A percentile compares a stretch with the other conserved stretches of the same genome.
Conservation (phyloP, 2,888 invertebrate genomes). For the Dasysyrphus albostriatus region DNA sequence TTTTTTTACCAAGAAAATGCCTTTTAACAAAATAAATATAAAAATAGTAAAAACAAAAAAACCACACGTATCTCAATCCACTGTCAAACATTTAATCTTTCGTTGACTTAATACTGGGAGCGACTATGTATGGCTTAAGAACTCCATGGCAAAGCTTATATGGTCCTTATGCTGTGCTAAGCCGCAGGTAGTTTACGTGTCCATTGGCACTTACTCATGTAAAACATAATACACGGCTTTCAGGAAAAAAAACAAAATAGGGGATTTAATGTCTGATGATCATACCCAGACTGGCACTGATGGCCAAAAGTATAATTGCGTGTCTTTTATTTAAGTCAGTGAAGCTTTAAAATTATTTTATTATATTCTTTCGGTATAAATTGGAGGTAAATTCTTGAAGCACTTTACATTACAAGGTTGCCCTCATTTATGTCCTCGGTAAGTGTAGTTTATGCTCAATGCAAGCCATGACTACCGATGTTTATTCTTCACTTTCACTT, state of each 20-base stretch:
- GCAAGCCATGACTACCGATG: not conserved
- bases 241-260: constrained; percentile 25
- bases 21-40: not conserved
- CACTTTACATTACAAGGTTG: constrained; percentile 65
- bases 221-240: constrained; percentile 49
- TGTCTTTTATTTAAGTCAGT: constrained; percentile 28
- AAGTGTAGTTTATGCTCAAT: not conserved
- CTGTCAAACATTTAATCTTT: constrained; percentile 51
- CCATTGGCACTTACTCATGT: constrained; percentile 74
- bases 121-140: constrained; percentile 53
- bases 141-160: constrained; percentile 16
- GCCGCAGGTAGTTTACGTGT: constrained; percentile 67
- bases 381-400: constrained; percentile 50
- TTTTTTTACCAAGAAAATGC: not conserved
- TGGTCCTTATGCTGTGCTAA: constrained; percentile 3
- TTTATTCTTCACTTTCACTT: constrained; percentile 71
- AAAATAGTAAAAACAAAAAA: not conserved
- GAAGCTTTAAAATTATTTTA: constrained; percentile 38
- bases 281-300: not conserved
- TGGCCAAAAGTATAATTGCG: constrained; percentile 38
- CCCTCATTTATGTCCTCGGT: constrained; percentile 67
- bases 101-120: constrained; percentile 57
- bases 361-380: constrained; percentile 41
- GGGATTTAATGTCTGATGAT: constrained; percentile 55
- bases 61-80: constrained; percentile 36